Conservation (phyloP, 2,888 invertebrate species). For the Tenthredo livida region DNA sequence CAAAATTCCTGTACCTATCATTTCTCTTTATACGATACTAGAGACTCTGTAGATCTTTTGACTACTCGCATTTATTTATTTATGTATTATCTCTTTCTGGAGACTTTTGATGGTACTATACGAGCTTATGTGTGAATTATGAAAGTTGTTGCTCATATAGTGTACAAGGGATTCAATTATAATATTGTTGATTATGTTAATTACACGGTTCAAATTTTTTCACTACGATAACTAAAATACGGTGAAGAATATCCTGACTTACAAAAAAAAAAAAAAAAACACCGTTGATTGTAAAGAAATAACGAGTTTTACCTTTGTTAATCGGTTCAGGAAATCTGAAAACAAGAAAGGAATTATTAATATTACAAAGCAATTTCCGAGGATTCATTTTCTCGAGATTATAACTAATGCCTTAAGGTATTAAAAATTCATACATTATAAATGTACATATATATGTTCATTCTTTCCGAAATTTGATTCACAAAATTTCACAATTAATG, state of each 20-base stretch:
- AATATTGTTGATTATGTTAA: background rate
- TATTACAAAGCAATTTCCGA: conserved; percentile 12
- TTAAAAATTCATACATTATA: background rate
- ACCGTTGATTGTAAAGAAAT: background rate
- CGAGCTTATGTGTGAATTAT: background rate
- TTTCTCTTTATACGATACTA: background rate
- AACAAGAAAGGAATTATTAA: background rate
- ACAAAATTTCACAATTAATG: background rate
- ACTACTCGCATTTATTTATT: background rate
- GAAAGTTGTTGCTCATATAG: background rate
- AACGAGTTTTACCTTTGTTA: background rate
- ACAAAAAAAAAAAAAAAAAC: background rate
- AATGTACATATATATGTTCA: no score
- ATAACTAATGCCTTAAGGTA: background rate
- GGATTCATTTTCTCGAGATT: conserved; percentile 23
- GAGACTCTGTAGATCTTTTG: background rate
- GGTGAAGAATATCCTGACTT: background rate
- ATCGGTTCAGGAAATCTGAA: conserved; percentile 39
- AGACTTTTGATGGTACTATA: background rate
- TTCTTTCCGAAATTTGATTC: background rate
- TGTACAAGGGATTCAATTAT: background rate
- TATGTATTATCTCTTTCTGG: background rate
- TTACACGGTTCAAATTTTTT: background rate
- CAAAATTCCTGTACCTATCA: background rate
- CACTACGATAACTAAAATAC: background rate